Evolutionary conservation across 2,888 invertebrate species (phyloP), one percentile per base, ranked within the genome.

Genomic region (Sclerodermus sp.): DNA sequence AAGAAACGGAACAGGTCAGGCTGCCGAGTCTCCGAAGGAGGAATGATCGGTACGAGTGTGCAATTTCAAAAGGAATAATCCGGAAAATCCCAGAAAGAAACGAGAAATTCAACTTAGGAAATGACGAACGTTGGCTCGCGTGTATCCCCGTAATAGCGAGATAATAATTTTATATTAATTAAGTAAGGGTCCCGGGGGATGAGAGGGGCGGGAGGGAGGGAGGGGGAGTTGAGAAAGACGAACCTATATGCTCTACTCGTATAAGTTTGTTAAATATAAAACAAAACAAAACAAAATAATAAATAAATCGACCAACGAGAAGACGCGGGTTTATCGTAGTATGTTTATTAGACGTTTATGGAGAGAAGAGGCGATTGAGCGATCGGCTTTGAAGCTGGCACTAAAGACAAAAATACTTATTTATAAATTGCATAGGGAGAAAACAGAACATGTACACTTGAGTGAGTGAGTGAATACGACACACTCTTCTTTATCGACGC

Each of bases 101-200:
- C 4, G 23, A 8, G 8, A 23, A 8, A 8, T 5, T 5, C 23
- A 8, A 23, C 23, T 23, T 8, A 23, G 8, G 23, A 23, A 5
- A 5, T 23, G 3, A 3, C 23, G 4, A 23, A 23, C 23, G 3
- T 23, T 23, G 8, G 23, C 23, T 23, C 23, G 23, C 8, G 8
- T 3, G 8, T 23, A 23, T 23, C 15, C 44, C 51, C 55, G 58
- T 51, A 57, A 53, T 61, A 59, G 59, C 49, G 58, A 64, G n/a
- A 23, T 60, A 59, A 64, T 61, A 59, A 63, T 64, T 61, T 61
- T 64, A 17, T 41, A 46, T 42, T 30, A 39, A 51, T 40, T 23
- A 44, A 41, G 39, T 30, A 29, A 41, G 18, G 23, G n/a, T n/a
- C n/a, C 8, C 23, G 23, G 8, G 14, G 17, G 23, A 29, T 39